These are phyloP conservation scores for Urocolius indicus DNA, from an alignment of 2,113 vertebrate species.

Conservation along the genomic window DNA sequence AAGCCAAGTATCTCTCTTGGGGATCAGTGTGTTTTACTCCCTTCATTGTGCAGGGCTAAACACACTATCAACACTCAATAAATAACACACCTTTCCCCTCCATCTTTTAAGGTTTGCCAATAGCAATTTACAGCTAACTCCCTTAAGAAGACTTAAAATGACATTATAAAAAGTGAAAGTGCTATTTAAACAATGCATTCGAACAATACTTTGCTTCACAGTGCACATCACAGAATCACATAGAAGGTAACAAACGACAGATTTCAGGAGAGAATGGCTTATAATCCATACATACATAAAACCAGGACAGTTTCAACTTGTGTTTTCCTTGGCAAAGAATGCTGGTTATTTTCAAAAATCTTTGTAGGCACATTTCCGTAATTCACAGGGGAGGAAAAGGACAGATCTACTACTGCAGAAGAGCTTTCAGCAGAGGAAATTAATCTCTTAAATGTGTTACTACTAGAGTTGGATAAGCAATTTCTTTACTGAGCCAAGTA, in stretches of 20 bases:
- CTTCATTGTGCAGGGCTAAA: neutral
- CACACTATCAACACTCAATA: neutral
- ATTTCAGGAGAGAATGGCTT: slow-evolving; percentile 12
- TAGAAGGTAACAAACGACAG: neutral
- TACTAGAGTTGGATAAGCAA: slow-evolving; percentile 9
- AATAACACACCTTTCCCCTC: neutral
- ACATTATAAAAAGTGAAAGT: slow-evolving; percentile 21
- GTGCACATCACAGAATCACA: neutral
- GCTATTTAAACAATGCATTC: neutral
- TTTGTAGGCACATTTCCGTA: slow-evolving; percentile 27
- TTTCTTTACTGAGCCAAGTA: slow-evolving; percentile 2
- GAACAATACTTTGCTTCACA: neutral
- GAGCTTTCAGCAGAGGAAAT: slow-evolving; percentile 43
- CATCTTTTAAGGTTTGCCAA: slow-evolving; percentile 33
- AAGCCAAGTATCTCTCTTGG: neutral
- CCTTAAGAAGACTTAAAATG: slow-evolving; percentile 43
- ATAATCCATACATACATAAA: slow-evolving; percentile 19
- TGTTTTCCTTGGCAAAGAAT: slow-evolving; percentile 29
- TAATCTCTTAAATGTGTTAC: slow-evolving; percentile 59
- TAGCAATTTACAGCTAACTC: slow-evolving; percentile 41
- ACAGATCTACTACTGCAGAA: slow-evolving; percentile 25
- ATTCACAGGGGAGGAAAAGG: slow-evolving; percentile 50
- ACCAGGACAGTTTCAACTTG: neutral
- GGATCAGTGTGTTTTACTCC: neutral
- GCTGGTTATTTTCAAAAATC: slow-evolving; percentile 57